phyloP scores from a whole-genome alignment of 1,140 invertebrate species.

The Chionoecetes opilio region DNA sequence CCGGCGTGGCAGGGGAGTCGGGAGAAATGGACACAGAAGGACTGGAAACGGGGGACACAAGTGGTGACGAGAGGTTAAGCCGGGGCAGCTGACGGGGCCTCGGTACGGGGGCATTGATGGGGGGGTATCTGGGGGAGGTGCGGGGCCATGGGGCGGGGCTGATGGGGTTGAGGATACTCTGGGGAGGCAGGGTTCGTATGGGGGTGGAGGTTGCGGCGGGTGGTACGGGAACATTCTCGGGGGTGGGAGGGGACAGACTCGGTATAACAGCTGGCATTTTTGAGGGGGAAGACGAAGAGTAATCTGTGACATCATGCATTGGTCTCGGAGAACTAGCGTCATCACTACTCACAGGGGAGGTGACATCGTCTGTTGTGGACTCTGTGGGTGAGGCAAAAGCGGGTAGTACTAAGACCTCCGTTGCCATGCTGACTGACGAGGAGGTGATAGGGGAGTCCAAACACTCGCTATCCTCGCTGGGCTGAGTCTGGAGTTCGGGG shows the following conservation, averaged over 20 bases:
- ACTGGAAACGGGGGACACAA: conserved; percentile 64
- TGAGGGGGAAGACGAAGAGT: conserved; percentile 58
- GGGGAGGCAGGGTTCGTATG: conserved; percentile 59
- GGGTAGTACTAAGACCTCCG: conserved; percentile 80
- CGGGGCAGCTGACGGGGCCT: conserved; percentile 74
- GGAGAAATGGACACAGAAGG: conserved; percentile 71
- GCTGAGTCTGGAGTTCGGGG: conserved; percentile 65
- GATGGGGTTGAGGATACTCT: conserved; percentile 71
- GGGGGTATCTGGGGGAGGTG: conserved; percentile 53
- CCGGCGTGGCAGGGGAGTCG: conserved; percentile 76
- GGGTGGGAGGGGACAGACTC: conserved; percentile 72
- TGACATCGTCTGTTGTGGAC: conserved; percentile 81
- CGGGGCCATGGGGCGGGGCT: conserved; percentile 76
- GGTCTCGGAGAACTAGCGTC: conserved; percentile 72
- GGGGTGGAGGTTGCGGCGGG: conserved; percentile 75
- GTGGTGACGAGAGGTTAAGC: conserved; percentile 63
- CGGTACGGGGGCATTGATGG: conserved; percentile 72
- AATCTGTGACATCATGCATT: conserved; percentile 56
- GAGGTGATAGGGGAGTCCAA: conserved; percentile 80
- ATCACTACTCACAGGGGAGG: conserved; percentile 79
- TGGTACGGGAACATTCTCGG: conserved; percentile 61
- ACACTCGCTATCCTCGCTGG: conserved; percentile 80
- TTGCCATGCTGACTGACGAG: conserved; percentile 78
- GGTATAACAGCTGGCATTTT: conserved; percentile 52
- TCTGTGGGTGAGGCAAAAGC: conserved; percentile 81